Evolutionary conservation across 2,113 vertebrate species (phyloP).

Genomic region (Odontophorus gujanensis): DNA sequence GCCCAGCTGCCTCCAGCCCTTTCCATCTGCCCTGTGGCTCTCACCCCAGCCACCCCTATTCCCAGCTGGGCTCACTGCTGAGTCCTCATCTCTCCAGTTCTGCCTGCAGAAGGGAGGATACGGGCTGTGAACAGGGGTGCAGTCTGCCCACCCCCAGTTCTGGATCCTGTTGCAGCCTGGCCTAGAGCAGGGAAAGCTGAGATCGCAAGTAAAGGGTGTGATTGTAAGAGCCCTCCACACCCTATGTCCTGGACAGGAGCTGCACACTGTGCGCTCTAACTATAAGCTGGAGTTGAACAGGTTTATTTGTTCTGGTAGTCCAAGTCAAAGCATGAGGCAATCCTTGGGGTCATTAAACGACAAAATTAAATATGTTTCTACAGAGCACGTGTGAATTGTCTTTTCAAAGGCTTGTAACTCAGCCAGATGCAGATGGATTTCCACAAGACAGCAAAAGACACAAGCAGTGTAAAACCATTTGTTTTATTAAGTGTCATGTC

Average conservation of each 20-base stretch:
- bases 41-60: background rate
- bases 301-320: slow-evolving; percentile 16
- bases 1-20: background rate
- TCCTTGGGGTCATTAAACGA: background rate
- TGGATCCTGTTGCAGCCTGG: background rate
- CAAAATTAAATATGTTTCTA: slow-evolving; percentile 42
- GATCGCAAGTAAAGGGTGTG: background rate
- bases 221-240: background rate
- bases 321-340: slow-evolving; percentile 1
- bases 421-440: slow-evolving; percentile 26
- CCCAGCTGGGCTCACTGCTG: background rate
- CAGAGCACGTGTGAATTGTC: slow-evolving; percentile 29
- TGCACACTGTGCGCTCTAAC: background rate
- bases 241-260: background rate
- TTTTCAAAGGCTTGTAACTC: slow-evolving; percentile 62
- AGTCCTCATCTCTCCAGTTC: background rate
- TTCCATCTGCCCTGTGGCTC: background rate
- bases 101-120: background rate
- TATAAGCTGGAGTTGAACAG: background rate
- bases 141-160: background rate
- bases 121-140: fast-evolving
- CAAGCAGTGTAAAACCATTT: slow-evolving; percentile 15
- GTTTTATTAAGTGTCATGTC: slow-evolving; percentile 53
- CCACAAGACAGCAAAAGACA: slow-evolving; percentile 23
- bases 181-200: background rate